Conservation (phyloP, 1,140 invertebrate genomes). For the Acyrthosiphon pisum region DNA sequence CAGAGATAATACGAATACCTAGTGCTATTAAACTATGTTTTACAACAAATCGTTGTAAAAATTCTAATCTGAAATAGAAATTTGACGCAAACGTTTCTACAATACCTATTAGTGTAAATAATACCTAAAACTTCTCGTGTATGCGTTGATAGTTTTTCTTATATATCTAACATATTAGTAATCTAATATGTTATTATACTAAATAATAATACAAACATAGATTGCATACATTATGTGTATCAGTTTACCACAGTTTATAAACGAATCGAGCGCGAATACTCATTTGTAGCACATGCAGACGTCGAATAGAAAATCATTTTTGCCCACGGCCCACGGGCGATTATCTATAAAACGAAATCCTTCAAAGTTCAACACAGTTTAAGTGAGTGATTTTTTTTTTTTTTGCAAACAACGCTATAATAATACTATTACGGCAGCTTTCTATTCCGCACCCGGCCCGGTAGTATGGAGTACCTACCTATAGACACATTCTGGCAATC, state of each 20-base stretch:
- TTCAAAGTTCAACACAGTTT: constrained; percentile 15
- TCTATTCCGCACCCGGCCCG: neutral
- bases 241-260: too few species aligned
- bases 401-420: neutral
- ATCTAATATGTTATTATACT: too few species aligned
- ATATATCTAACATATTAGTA: too few species aligned
- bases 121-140: neutral
- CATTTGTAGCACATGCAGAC: neutral
- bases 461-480: neutral
- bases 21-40: neutral
- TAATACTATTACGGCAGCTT: neutral
- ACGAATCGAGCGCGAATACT: neutral
- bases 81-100: neutral
- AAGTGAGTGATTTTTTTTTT: neutral
- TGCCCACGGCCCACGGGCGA: neutral
- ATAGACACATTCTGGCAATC: neutral
- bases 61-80: neutral
- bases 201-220: too few species aligned
- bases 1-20: neutral
- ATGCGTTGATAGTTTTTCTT: too few species aligned
- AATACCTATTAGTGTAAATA: neutral
- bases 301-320: neutral
- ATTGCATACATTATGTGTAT: too few species aligned
- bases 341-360: neutral
- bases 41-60: neutral